Evolutionary conservation across 2,797 vertebrate genomes (phyloP), one percentile per base, ranked within the genome.

Genomic region (Adrianichthys oophorus): DNA sequence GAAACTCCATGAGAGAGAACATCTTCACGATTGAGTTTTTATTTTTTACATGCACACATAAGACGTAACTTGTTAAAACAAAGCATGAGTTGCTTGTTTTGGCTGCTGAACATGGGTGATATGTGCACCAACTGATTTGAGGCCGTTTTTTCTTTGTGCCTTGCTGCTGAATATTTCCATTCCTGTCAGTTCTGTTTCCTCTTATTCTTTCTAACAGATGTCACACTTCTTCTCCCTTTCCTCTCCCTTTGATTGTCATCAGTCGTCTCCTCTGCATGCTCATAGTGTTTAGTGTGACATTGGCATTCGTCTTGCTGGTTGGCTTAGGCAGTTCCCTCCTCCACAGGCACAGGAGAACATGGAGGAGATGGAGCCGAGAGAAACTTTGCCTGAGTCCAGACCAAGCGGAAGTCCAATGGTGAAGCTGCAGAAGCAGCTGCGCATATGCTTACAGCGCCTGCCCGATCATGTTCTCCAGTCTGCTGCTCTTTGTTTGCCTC

Each of bases 261-360:
- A 40, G 56, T 74, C 67, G 70, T 71, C 80, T 62, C 71, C 75
- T 80, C 65, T 86, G 89, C 88, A 88, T 89, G 88, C 65, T 60
- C 74, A 69, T 87, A 72, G 70, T 82, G 41, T 67, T 21, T 76
- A 67, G 78, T 82, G 63, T 82, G 63, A 72, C 80, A 68, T 60
- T 86, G 84, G 78, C 80, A 76, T 69, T 78, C 86, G 58, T 89
- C 84, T 78, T 87, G 82, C 85, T 89, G 77, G 82, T 87, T 90
- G 88, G 90, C 89, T 91, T 91, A 90, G 89, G 89, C 89, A 82
- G 86, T 90, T 75, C 85, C 86, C 84, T 89, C 83, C 84, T 90
- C 57, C 85, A 77, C 84, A 90, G 89, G 88, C 71, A 69, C 85
- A 70, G 78, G 76, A 82, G 85, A 81, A 56, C 70, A 76, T 19